phyloP scores from a whole-genome alignment of 2,888 invertebrate species.

The Rotaria macrura region DNA sequence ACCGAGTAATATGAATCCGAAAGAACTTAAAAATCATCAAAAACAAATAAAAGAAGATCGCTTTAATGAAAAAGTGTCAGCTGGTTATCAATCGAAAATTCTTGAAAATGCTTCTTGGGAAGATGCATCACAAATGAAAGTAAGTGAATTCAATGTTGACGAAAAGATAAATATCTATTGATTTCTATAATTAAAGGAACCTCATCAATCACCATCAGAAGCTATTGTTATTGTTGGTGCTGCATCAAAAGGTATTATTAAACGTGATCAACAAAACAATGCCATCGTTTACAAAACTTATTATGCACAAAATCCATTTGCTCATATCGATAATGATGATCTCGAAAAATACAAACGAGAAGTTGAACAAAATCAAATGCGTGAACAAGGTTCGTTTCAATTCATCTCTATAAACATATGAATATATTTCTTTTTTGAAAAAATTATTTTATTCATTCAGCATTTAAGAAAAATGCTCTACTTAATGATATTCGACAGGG shows the following conservation, averaged over 20 bases:
- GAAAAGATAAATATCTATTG: no score
- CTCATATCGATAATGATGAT: constrained; percentile 30
- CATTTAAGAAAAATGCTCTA: neutral
- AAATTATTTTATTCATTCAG: neutral
- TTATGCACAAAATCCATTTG: constrained; percentile 93
- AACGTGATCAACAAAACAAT: constrained; percentile 94
- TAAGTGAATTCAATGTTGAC: constrained; percentile 29
- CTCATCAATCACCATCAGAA: constrained; percentile 66
- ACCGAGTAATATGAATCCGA: constrained; percentile 85
- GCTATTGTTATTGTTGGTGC: constrained; percentile 68
- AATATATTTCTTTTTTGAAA: neutral
- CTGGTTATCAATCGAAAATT: constrained; percentile 94
- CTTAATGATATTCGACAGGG: neutral
- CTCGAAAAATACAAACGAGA: constrained; percentile 34
- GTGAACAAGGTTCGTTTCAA: constrained; percentile 26
- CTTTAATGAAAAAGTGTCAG: constrained; percentile 77
- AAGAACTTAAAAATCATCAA: constrained; percentile 87
- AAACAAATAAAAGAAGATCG: constrained; percentile 58
- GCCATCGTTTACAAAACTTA: constrained; percentile 88
- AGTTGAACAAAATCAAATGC: constrained; percentile 31
- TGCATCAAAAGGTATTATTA: constrained; percentile 92
- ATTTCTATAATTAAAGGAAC: neutral
- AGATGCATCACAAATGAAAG: constrained; percentile 55
- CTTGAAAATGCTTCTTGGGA: constrained; percentile 97
- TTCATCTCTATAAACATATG: neutral